phyloP scores from a whole-genome alignment of 2,113 vertebrate genomes.

The Corvus cornix region DNA sequence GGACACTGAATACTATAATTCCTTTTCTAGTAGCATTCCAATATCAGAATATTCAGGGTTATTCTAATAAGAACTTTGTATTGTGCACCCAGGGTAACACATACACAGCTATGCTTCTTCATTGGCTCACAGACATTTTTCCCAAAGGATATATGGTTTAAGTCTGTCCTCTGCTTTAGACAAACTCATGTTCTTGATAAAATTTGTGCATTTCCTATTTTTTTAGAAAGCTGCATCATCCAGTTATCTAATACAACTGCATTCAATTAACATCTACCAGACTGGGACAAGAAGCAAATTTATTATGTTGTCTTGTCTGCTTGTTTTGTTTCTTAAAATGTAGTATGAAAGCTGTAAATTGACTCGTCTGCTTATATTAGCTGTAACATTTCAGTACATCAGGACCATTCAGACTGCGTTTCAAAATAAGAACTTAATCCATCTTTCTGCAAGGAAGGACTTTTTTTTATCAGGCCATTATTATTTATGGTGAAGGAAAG shows the following conservation, averaged over 20 bases:
- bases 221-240: slow-evolving; percentile 10
- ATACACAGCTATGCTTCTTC: not conserved
- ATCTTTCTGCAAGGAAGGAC: slow-evolving; percentile 8
- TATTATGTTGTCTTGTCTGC: slow-evolving; percentile 40
- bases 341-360: slow-evolving; percentile 64
- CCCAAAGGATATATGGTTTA: not conserved
- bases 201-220: not conserved
- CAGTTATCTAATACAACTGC: not conserved
- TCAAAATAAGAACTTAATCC: slow-evolving; percentile 31
- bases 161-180: not conserved
- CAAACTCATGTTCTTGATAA: slow-evolving; percentile 6
- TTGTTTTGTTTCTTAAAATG: slow-evolving; percentile 55
- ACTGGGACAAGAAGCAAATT: slow-evolving; percentile 15
- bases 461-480: not conserved
- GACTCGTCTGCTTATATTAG: slow-evolving; percentile 63
- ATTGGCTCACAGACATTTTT: not conserved
- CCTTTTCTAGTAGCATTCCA: not conserved
- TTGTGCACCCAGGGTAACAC: not conserved
- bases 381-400: slow-evolving; percentile 42
- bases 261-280: slow-evolving; percentile 47
- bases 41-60: not conserved
- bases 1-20: not conserved
- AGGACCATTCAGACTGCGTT: slow-evolving; percentile 24
- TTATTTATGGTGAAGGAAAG: not conserved
- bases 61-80: not conserved